Evolutionary conservation across 2,113 vertebrate species (phyloP).

Genomic region (Ptychochromis oligacanthus): DNA sequence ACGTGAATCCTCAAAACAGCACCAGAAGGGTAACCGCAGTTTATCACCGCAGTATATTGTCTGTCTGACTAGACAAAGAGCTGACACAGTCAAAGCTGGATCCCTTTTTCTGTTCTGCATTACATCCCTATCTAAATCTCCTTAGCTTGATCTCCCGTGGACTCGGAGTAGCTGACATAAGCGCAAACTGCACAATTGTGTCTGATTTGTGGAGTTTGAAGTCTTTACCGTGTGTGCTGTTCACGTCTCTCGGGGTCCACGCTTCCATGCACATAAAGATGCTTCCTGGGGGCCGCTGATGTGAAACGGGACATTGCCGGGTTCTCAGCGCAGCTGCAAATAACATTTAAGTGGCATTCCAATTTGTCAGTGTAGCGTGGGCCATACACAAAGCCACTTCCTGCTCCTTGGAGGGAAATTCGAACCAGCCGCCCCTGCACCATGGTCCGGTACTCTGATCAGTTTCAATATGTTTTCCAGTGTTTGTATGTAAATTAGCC

Average conservation of each 20-base stretch:
- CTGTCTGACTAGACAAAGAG: conserved; percentile 39
- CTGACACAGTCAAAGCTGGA: conserved; percentile 41
- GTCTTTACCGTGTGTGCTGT: conserved; percentile 36
- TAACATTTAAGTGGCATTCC: conserved; percentile 52
- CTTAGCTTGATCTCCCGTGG: conserved; percentile 25
- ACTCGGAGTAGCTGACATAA: conserved; percentile 54
- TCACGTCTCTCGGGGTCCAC: conserved; percentile 14
- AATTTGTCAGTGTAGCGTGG: conserved; percentile 36
- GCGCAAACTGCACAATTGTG: conserved; percentile 24
- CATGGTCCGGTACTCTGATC: background rate
- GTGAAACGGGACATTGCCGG: conserved; percentile 30
- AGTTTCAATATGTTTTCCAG: conserved; percentile 15
- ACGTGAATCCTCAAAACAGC: conserved; percentile 22
- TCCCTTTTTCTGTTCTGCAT: conserved; percentile 3
- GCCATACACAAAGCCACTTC: conserved; percentile 32
- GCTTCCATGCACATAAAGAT: conserved; percentile 27
- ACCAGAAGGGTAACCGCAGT: conserved; percentile 13
- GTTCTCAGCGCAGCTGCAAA: conserved; percentile 57
- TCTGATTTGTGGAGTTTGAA: conserved; percentile 59
- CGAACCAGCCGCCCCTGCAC: background rate
- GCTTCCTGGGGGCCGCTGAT: conserved; percentile 33
- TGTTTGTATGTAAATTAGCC: conserved; percentile 18
- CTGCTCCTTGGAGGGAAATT: conserved; percentile 21
- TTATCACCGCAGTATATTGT: conserved; percentile 22
- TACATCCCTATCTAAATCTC: conserved; percentile 35